Evolutionary conservation across 2,797 vertebrate species (phyloP).

Genomic region (Enteromius mattozi): DNA sequence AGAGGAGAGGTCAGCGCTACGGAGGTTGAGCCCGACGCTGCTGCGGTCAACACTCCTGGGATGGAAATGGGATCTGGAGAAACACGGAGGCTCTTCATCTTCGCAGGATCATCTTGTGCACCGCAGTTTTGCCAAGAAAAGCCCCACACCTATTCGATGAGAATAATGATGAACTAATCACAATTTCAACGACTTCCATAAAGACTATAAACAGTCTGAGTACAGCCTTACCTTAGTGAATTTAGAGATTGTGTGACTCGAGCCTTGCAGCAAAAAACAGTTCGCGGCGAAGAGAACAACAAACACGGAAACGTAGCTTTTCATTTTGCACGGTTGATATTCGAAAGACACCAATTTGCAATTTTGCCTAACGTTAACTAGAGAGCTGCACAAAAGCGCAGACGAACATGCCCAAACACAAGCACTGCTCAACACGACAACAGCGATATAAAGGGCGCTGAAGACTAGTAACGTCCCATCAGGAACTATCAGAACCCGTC

Average conservation of each 20-base stretch:
- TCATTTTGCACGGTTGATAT: constrained; percentile 8
- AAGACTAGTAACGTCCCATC: not conserved
- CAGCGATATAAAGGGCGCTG: not conserved
- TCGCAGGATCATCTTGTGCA: constrained; percentile 69
- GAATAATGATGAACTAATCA: not conserved
- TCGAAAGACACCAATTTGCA: not conserved
- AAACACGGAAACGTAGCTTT: not conserved
- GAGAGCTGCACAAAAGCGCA: not conserved
- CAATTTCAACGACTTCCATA: no score
- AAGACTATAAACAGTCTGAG: not conserved
- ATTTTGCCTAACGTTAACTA: not conserved
- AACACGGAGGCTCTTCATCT: constrained; percentile 70
- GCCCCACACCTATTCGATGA: constrained; percentile 63
- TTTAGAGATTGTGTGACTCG: constrained; percentile 1
- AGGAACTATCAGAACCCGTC: not conserved
- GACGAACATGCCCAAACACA: not conserved
- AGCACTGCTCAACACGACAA: no score
- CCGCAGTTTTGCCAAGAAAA: constrained; percentile 82
- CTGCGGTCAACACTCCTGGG: constrained; percentile 75
- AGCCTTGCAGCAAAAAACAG: constrained; percentile 6
- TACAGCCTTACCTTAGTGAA: constrained; percentile 41
- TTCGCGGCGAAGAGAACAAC: not conserved
- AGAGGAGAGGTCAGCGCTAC: constrained; percentile 71
- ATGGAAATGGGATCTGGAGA: constrained; percentile 80
- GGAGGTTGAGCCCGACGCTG: constrained; percentile 68